phyloP scores from a whole-genome alignment of 2,113 vertebrate species.

The Neogobius melanostomus region DNA sequence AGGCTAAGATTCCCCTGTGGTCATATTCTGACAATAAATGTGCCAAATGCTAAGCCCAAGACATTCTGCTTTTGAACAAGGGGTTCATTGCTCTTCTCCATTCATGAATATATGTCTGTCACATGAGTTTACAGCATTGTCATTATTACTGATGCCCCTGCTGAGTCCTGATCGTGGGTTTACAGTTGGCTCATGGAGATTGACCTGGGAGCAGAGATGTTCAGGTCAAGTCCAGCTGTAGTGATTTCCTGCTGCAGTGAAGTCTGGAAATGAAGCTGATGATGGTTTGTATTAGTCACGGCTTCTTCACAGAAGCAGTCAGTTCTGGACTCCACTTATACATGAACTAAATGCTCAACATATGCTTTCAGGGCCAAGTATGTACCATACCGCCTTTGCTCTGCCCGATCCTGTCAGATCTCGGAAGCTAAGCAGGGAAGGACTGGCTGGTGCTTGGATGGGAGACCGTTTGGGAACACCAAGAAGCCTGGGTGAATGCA shows the following conservation, averaged over 20 bases:
- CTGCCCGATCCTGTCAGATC: too few relatives aligned
- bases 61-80: background rate
- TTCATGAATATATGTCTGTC: background rate
- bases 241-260: constrained; percentile 60
- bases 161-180: constrained; percentile 16
- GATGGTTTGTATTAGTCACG: constrained; percentile 66
- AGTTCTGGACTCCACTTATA: constrained; percentile 40
- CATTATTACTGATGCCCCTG: constrained; percentile 1
- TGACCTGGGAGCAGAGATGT: constrained; percentile 45
- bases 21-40: too few relatives aligned
- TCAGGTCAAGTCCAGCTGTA: constrained; percentile 39
- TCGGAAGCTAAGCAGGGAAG: too few relatives aligned
- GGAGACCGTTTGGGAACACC: too few relatives aligned
- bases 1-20: too few relatives aligned
- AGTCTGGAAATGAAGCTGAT: constrained; percentile 19
- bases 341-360: constrained; percentile 22
- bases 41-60: too few relatives aligned
- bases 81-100: background rate
- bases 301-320: constrained; percentile 41
- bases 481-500: too few relatives aligned
- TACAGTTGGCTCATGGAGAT: constrained; percentile 3
- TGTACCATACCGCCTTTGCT: background rate
- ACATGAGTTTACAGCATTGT: background rate
- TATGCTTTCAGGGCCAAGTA: constrained; percentile 41
- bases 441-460: too few relatives aligned